Conservation (phyloP, 2,797 vertebrate genomes). For the Typhlichthys subterraneus region DNA sequence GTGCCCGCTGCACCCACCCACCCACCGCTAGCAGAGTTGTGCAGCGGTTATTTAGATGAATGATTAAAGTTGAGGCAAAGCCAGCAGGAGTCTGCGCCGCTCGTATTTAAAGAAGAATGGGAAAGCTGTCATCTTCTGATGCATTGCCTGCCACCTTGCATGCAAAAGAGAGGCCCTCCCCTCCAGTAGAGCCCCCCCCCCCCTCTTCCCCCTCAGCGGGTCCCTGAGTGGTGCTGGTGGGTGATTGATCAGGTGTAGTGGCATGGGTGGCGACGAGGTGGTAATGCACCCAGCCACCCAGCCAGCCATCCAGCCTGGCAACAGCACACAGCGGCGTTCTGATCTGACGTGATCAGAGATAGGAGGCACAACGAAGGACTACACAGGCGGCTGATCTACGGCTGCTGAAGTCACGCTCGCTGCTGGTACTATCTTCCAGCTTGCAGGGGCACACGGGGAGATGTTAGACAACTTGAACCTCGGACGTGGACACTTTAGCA, state of each 20-base stretch:
- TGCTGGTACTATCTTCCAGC: constrained; percentile 17
- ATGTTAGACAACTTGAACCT: too few relatives aligned
- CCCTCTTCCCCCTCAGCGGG: constrained; percentile 7
- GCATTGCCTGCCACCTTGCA: constrained; percentile 76
- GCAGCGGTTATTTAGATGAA: constrained; percentile 83
- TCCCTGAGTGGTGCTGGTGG: constrained; percentile 47
- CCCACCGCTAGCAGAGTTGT: constrained; percentile 54
- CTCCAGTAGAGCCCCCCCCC: constrained; percentile 5
- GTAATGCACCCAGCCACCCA: constrained; percentile 38
- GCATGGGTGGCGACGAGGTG: constrained; percentile 58
- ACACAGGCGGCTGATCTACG: constrained; percentile 61
- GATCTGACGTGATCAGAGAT: constrained; percentile 60
- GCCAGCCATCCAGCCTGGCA: constrained; percentile 32
- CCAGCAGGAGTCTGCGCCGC: constrained; percentile 70
- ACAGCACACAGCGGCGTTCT: constrained; percentile 39
- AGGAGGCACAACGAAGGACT: constrained; percentile 49
- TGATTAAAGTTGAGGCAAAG: constrained; percentile 82
- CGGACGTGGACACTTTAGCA: too few relatives aligned
- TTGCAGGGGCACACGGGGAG: too few relatives aligned
- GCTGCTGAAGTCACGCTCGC: constrained; percentile 44
- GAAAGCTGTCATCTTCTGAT: constrained; percentile 82
- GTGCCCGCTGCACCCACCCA: constrained; percentile 28
- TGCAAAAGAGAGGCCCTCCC: constrained; percentile 70
- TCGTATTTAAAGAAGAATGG: constrained; percentile 81
- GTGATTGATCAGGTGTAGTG: constrained; percentile 73